A percentile compares a stretch with the other conserved stretches of the same genome.
Conservation (phyloP, 2,113 vertebrate genomes). For the Petaurus breviceps region DNA sequence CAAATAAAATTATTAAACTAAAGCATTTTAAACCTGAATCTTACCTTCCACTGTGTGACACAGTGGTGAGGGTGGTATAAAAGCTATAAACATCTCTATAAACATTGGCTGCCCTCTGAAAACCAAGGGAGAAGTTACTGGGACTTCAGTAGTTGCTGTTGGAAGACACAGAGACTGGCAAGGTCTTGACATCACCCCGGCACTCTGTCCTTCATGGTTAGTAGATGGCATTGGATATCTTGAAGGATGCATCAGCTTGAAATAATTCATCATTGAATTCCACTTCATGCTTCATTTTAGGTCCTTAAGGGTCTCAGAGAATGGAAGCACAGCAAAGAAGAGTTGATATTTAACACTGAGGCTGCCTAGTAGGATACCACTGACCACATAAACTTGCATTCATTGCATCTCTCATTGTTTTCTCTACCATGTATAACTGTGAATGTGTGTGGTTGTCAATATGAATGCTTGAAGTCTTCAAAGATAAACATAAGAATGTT, state of each 20-base stretch:
- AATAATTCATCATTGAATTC: background rate
- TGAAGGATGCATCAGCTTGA: background rate
- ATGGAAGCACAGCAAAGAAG: background rate
- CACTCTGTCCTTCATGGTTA: background rate
- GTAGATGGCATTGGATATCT: background rate
- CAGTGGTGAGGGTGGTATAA: background rate
- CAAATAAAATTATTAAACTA: background rate
- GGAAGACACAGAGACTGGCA: background rate
- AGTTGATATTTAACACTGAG: background rate
- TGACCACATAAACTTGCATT: background rate
- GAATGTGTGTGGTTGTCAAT: background rate
- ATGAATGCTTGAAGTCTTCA: background rate
- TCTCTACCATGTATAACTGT: background rate
- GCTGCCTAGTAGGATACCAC: background rate
- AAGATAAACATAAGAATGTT: no score
- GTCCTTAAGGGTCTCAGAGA: background rate
- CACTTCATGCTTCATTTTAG: background rate
- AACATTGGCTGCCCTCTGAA: background rate
- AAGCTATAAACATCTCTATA: background rate
- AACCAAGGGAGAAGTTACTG: background rate
- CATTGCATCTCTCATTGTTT: no score
- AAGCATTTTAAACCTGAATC: background rate
- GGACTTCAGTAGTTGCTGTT: background rate
- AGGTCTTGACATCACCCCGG: background rate
- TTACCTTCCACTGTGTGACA: background rate